These are phyloP conservation scores for Erythrocebus patas DNA, from an alignment of 2,113 vertebrate species.

Conservation along the genomic window DNA sequence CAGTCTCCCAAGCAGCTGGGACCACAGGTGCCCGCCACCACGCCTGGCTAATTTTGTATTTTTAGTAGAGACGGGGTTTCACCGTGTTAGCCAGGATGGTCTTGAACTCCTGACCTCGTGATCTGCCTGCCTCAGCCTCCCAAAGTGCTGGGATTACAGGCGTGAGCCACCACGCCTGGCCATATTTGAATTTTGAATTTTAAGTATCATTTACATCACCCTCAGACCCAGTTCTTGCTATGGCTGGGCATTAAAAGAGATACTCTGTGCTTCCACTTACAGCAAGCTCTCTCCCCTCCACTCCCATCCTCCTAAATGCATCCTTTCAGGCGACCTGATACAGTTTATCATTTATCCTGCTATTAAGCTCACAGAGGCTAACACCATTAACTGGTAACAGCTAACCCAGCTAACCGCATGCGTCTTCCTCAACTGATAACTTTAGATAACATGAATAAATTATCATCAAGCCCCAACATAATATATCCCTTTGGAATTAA, in stretches of 20 bases:
- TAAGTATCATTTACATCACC: not conserved
- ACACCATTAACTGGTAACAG: not conserved
- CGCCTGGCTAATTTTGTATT: too few species aligned
- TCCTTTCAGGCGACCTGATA: not conserved
- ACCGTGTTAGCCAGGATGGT: too few species aligned
- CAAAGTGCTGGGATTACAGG: too few species aligned
- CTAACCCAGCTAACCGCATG: not conserved
- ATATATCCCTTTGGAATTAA: not conserved
- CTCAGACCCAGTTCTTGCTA: not conserved
- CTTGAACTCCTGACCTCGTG: too few species aligned
- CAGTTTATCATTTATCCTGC: not conserved
- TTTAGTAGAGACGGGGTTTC: too few species aligned
- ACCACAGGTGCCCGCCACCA: too few species aligned
- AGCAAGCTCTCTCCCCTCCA: not conserved
- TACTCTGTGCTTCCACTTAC: not conserved
- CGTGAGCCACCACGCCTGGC: too few species aligned
- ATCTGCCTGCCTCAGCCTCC: too few species aligned
- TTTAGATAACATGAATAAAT: not conserved
- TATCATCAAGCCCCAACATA: not conserved
- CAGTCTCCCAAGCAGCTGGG: too few species aligned
- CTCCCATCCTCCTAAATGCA: not conserved
- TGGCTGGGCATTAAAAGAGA: not conserved
- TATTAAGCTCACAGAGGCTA: not conserved
- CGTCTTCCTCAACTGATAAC: not conserved
- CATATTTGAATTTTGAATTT: not conserved